Conservation (phyloP, 1,140 invertebrate genomes). For the Eurosta solidaginis region DNA sequence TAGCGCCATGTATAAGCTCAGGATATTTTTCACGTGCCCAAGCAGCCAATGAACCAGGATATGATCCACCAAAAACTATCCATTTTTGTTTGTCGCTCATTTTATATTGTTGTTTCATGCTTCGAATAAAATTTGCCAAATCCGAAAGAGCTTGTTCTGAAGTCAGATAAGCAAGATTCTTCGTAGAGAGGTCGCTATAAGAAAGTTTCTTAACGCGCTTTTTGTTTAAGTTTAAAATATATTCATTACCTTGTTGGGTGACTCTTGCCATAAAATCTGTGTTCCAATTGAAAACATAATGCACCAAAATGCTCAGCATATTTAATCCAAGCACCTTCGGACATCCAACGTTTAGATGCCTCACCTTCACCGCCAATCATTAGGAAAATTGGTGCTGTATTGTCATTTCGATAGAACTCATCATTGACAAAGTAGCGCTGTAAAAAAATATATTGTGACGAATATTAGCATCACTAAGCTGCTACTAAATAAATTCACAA, state of each 20-base stretch:
- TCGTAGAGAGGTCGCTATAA: slow-evolving; percentile 62
- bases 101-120: slow-evolving; percentile 70
- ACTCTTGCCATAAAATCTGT: slow-evolving; percentile 92
- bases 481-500: too few relatives aligned
- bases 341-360: slow-evolving; percentile 79
- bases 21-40: slow-evolving; percentile 91
- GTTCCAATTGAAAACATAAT: slow-evolving; percentile 85
- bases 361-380: slow-evolving; percentile 87
- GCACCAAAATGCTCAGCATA: slow-evolving; percentile 82
- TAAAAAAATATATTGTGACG: neutral
- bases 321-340: slow-evolving; percentile 80
- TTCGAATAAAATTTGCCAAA: slow-evolving; percentile 78
- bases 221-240: too few relatives aligned
- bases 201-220: too few relatives aligned
- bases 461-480: too few relatives aligned
- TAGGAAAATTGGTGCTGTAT: slow-evolving; percentile 76
- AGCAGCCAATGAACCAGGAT: slow-evolving; percentile 87
- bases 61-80: slow-evolving; percentile 92
- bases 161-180: slow-evolving; percentile 78
- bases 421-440: slow-evolving; percentile 82
- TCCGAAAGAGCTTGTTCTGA: slow-evolving; percentile 89
- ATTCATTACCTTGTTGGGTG: slow-evolving; percentile 76
- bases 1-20: slow-evolving; percentile 80
- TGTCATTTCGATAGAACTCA: slow-evolving; percentile 70
- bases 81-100: slow-evolving; percentile 74